Conservation (phyloP, 2,888 invertebrate genomes). For the Teleiodes luculella region DNA sequence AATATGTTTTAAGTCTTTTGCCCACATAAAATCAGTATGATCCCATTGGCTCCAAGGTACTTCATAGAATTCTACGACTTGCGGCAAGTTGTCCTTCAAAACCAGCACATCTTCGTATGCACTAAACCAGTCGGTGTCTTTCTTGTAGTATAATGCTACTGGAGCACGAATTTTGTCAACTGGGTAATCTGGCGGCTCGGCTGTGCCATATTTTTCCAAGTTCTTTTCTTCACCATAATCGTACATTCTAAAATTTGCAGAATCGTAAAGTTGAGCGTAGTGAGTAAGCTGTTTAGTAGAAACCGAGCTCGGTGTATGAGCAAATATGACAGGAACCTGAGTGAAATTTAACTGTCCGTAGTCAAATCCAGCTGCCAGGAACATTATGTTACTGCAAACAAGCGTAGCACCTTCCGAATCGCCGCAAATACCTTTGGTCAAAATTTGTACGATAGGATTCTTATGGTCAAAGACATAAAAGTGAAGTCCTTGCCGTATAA, state of each 20-base stretch:
- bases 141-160: conserved; percentile 55
- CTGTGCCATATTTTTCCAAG: conserved; percentile 41
- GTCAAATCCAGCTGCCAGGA: conserved; percentile 79
- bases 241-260: conserved; percentile 47
- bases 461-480: not conserved
- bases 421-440: not conserved
- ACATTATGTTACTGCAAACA: conserved; percentile 80
- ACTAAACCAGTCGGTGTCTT: conserved; percentile 81
- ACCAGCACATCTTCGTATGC: conserved; percentile 75
- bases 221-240: conserved; percentile 52
- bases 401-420: conserved; percentile 45
- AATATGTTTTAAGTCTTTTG: conserved; percentile 45
- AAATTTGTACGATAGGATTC: not conserved
- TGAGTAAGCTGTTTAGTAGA: conserved; percentile 74
- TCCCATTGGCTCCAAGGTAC: conserved; percentile 71
- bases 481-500: not conserved
- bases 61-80: conserved; percentile 74
- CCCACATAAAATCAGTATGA: conserved; percentile 58
- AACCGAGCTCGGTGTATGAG: conserved; percentile 76
- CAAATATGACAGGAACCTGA: conserved; percentile 74
- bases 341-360: conserved; percentile 77
- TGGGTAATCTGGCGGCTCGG: conserved; percentile 46
- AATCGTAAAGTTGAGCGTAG: conserved; percentile 68
- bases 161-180: conserved; percentile 49
- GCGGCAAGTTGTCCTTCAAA: conserved; percentile 70